Conservation (phyloP, 2,888 invertebrate genomes). For the Entomobrya multifasciata region DNA sequence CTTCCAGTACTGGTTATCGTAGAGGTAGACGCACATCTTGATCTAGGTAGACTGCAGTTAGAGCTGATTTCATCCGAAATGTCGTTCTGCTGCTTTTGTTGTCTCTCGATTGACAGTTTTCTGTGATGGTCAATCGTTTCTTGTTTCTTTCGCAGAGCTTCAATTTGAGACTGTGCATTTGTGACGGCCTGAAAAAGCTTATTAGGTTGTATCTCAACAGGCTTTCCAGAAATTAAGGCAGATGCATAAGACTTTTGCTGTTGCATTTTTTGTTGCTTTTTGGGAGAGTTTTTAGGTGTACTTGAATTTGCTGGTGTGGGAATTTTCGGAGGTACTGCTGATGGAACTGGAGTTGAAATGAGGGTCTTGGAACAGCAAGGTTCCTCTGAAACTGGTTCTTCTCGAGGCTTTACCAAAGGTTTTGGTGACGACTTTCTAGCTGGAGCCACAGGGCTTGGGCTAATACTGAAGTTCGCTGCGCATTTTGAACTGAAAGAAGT, state of each 20-base stretch:
- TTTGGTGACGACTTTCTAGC: neutral
- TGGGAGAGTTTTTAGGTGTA: constrained; percentile 2
- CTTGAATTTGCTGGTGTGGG: neutral
- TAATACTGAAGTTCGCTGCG: constrained; percentile 47
- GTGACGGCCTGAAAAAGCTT: neutral
- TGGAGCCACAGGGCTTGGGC: constrained; percentile 20
- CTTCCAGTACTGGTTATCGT: constrained; percentile 17
- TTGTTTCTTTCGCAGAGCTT: neutral
- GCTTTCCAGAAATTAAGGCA: neutral
- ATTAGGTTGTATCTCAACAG: neutral
- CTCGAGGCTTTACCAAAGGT: neutral
- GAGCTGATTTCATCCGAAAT: neutral
- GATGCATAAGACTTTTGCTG: constrained; percentile 7
- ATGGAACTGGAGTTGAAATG: neutral
- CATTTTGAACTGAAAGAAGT: constrained; percentile 38
- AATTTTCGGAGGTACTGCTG: neutral
- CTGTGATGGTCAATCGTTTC: neutral
- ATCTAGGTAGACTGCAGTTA: neutral
- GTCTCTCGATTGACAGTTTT: neutral
- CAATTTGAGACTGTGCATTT: constrained; percentile 22
- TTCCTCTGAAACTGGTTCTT: too few relatives aligned
- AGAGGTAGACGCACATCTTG: constrained; percentile 6
- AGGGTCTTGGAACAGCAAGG: neutral
- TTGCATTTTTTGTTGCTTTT: neutral
- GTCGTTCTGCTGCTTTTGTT: neutral